Percentiles rank a stretch among this genome's conserved stretches.
These are phyloP conservation scores for Orientallactaga sibirica DNA, from an alignment of 2,797 vertebrate species.

Conservation along the genomic window DNA sequence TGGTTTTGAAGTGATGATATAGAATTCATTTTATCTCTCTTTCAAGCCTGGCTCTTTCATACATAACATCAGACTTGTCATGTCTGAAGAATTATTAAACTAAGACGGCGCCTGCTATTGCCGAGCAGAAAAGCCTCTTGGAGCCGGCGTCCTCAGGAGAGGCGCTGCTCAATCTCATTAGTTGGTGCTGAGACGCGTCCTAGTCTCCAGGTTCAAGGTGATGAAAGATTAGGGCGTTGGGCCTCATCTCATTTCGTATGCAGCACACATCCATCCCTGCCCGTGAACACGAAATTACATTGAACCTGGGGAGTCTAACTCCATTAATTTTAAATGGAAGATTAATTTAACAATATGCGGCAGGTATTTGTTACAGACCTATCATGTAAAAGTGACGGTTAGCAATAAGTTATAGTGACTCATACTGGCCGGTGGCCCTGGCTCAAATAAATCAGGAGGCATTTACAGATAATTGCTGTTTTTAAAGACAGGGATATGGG, in stretches of 20 bases:
- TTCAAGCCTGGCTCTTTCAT: constrained; percentile 91
- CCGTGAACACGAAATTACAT: constrained; percentile 99
- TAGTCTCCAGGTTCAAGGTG: constrained; percentile 99
- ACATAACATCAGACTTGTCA: constrained; percentile 94
- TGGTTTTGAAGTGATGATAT: constrained; percentile 94
- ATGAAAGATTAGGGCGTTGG: constrained; percentile 99
- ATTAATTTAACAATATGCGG: constrained; percentile 99
- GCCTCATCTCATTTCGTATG: constrained; percentile 97
- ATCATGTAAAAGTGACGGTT: constrained; percentile 99
- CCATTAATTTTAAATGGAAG: constrained; percentile 99
- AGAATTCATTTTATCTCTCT: constrained; percentile 95
- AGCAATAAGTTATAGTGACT: constrained; percentile 97
- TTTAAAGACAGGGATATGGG: constrained; percentile 91
- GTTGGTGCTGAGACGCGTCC: constrained; percentile 96
- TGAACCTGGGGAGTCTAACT: constrained; percentile 99
- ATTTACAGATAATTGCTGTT: constrained; percentile 95
- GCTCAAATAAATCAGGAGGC: constrained; percentile 96
- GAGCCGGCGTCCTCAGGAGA: constrained; percentile 92
- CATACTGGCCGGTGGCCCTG: constrained; percentile 92
- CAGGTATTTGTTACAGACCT: constrained; percentile 99
- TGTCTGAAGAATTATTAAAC: constrained; percentile 94
- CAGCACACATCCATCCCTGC: constrained; percentile 93
- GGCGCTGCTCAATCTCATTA: constrained; percentile 98
- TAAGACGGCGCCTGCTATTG: constrained; percentile 91
- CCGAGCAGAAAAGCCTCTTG: constrained; percentile 91